Evolutionary conservation across 1,140 invertebrate species (phyloP).

Genomic region (Nylanderia fulva): DNA sequence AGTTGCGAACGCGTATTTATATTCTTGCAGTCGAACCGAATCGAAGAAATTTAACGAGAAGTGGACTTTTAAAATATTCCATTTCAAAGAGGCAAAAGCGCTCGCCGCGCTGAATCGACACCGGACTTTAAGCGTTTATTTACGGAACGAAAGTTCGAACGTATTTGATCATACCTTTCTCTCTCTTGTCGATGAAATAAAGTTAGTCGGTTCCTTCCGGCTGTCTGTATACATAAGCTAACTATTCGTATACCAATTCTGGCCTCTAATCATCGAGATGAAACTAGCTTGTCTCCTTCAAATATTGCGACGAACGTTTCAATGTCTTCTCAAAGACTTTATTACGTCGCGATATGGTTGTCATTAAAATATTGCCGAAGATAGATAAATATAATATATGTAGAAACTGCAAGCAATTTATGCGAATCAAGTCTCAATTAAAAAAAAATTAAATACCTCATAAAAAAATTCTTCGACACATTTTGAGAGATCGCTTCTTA

Average conservation of each 20-base stretch:
- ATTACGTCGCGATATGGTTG: not conserved
- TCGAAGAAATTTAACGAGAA: slow-evolving; percentile 64
- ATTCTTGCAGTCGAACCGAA: slow-evolving; percentile 8
- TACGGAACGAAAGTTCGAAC: slow-evolving; percentile 63
- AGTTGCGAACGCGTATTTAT: slow-evolving; percentile 48
- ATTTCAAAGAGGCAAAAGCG: slow-evolving; percentile 47
- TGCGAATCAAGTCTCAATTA: not conserved
- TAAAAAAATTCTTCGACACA: not conserved
- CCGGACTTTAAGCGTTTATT: slow-evolving; percentile 58
- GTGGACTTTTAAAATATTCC: slow-evolving; percentile 67
- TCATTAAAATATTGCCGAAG: slow-evolving; percentile 31
- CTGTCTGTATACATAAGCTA: slow-evolving; percentile 47
- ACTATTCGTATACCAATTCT: slow-evolving; percentile 62
- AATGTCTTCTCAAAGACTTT: not conserved
- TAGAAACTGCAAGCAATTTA: not conserved
- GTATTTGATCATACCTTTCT: slow-evolving; percentile 56
- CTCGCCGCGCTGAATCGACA: slow-evolving; percentile 25
- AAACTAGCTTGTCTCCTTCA: not conserved
- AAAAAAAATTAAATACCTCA: not conserved
- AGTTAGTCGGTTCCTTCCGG: slow-evolving; percentile 56
- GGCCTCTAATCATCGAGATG: slow-evolving; percentile 16
- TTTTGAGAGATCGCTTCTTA: not conserved
- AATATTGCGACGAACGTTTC: slow-evolving; percentile 6
- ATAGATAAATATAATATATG: not conserved
- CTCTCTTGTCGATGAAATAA: slow-evolving; percentile 64